Evolutionary conservation across 2,888 invertebrate species (phyloP).

Genomic region (Lochmaea capreae): DNA sequence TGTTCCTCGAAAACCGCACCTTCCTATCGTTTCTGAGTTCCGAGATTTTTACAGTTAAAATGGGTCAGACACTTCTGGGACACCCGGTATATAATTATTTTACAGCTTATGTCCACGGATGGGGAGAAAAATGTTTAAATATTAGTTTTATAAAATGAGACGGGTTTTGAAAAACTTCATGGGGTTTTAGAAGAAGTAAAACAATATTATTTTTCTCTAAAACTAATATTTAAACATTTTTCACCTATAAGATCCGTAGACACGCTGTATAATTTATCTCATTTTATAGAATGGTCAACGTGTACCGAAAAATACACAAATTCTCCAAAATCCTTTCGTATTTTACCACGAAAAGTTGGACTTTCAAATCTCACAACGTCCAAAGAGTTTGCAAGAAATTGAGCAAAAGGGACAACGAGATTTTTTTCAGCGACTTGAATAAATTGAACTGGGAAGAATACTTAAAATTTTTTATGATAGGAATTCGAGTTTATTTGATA

Average conservation of each 20-base stretch:
- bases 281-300: slow-evolving; percentile 76
- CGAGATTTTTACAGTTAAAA: no score
- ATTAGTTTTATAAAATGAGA: no score
- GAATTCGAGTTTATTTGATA: slow-evolving; percentile 80
- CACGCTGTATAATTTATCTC: slow-evolving; percentile 17
- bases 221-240: no score
- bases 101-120: no score
- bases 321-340: slow-evolving; percentile 79
- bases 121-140: no score
- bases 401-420: slow-evolving; percentile 66
- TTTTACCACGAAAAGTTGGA: slow-evolving; percentile 80
- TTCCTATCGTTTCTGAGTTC: no score
- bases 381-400: slow-evolving; percentile 69
- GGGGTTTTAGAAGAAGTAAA: no score
- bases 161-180: no score
- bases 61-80: no score
- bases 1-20: no score
- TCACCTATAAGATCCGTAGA: not conserved
- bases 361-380: slow-evolving; percentile 74
- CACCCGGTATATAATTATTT: no score
- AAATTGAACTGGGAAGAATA: slow-evolving; percentile 82
- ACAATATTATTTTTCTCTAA: no score
- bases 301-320: slow-evolving; percentile 84
- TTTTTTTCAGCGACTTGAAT: slow-evolving; percentile 82
- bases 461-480: slow-evolving; percentile 76